Base-by-base conservation (phyloP, 1,140 invertebrate genomes). In the Coptotermes formosanus region DNA sequence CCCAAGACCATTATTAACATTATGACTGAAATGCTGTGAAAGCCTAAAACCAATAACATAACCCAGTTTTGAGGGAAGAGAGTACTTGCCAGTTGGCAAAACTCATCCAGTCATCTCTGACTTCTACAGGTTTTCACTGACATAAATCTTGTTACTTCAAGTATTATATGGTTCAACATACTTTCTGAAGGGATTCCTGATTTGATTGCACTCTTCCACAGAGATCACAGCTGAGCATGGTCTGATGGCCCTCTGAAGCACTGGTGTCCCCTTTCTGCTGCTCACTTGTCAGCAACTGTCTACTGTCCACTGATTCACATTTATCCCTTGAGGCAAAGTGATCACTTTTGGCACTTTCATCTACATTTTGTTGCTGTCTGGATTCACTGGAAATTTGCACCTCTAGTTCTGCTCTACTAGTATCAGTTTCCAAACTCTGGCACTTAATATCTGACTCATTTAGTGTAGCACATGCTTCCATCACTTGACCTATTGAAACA, bases 291-390 rank as follows among this genome's bases (percentile, higher is more conserved):
- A 25, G 64, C 16, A 16, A 75, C n/a, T 75, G 64, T 75, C 64
- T 75, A 75, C 64, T 75, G n/a, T 75, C 64, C 8, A 30, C 25
- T 75, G 64, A 75, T 75, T 75, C 64, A 75, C 64, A 75, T 7
- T 25, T 30, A 75, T 75, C n/a, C n/a, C 64, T 75, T 75, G 25
- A 12, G n/a, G n/a, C 25, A 75, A n/a, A 11, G 11, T 75, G 64
- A 75, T 75, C 64, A 75, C 64, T 75, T 75, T 75, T 75, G 64
- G 64, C 64, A 75, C 64, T 75, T 75, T 75, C 64, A 75, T 75
- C 64, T 75, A 16, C n/a, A 16, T 75, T 75, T 8, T 75, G 64
- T 75, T 75, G 38, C 38, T 38, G 64, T 75, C 64, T 75, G 25
- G 8, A 75, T 75, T 75, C 25, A 30, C n/a, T 25, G 64, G 64